phyloP scores from a whole-genome alignment of 2,797 vertebrate genomes.

The Enteromius radiatus region DNA sequence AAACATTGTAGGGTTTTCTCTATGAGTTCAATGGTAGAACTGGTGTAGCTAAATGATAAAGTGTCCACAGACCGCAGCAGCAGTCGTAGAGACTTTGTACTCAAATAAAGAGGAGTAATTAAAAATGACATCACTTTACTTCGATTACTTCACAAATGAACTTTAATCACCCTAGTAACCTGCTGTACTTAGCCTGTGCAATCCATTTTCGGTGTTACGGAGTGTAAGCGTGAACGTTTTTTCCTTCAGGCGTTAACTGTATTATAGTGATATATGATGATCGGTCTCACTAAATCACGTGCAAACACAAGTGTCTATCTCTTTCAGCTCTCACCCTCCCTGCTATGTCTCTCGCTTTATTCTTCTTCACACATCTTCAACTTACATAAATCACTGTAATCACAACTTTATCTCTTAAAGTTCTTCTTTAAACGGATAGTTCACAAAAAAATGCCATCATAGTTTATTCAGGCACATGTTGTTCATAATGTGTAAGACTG shows the following conservation, averaged over 20 bases:
- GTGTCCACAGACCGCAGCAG: background rate
- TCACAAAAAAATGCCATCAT: background rate
- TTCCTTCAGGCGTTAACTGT: background rate
- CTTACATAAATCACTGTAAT: constrained; percentile 2
- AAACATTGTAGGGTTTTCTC: background rate
- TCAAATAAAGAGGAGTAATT: background rate
- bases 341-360: constrained; percentile 23
- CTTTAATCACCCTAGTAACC: constrained; percentile 1
- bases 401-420: constrained; percentile 19
- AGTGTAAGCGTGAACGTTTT: background rate
- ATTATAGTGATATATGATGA: constrained; percentile 4
- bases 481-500: background rate
- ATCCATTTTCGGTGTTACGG: background rate
- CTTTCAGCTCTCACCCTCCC: constrained; percentile 26
- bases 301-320: constrained; percentile 32
- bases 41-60: background rate
- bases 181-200: background rate
- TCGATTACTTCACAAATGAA: background rate
- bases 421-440: background rate
- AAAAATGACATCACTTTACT: constrained; percentile 9
- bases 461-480: background rate
- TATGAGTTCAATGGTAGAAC: background rate
- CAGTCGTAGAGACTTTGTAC: background rate
- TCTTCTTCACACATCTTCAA: constrained; percentile 1
- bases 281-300: background rate